These are phyloP conservation scores for Harpagoxenus sublaevis DNA, from an alignment of 2,888 invertebrate species.

Conservation along the genomic window DNA sequence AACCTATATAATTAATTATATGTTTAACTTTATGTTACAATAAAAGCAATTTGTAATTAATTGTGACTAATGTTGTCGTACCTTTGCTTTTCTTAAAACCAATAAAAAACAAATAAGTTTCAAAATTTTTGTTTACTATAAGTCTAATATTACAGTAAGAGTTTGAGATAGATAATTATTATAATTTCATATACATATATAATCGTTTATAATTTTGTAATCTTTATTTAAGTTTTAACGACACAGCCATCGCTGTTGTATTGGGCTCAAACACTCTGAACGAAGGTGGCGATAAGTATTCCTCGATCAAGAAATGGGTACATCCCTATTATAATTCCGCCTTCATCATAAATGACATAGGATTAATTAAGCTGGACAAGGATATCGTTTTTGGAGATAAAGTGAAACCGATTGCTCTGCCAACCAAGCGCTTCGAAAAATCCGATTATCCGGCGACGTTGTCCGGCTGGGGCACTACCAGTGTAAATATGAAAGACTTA, in stretches of 20 bases:
- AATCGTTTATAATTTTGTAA: background rate
- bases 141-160: background rate
- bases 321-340: conserved; percentile 80
- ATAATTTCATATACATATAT: background rate
- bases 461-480: conserved; percentile 84
- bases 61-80: background rate
- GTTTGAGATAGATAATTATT: background rate
- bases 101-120: background rate
- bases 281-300: conserved; percentile 80
- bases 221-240: conserved; percentile 76
- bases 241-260: conserved; percentile 79
- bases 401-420: conserved; percentile 79
- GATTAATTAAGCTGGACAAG: conserved; percentile 80
- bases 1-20: background rate
- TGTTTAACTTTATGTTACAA: background rate
- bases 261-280: conserved; percentile 82
- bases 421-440: conserved; percentile 79
- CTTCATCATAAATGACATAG: conserved; percentile 83
- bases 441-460: conserved; percentile 80
- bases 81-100: background rate
- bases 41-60: background rate
- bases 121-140: background rate
- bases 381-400: conserved; percentile 81
- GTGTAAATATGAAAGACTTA: conserved; percentile 71
- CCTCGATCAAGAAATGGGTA: conserved; percentile 72